phyloP scores from a whole-genome alignment of 1,140 invertebrate genomes.

The Scylla paramamosain region DNA sequence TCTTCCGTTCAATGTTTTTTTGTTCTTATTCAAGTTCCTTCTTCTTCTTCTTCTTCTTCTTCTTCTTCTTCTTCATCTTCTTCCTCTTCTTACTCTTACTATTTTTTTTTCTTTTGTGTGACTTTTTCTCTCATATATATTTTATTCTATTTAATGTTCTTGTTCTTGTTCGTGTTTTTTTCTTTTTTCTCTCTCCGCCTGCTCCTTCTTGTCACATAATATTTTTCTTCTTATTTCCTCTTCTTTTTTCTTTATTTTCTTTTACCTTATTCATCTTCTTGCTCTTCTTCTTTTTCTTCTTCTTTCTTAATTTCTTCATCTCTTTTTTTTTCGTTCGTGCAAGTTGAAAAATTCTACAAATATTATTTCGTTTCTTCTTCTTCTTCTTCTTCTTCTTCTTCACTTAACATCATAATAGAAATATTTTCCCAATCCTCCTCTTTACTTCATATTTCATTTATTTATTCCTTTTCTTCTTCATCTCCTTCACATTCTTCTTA shows the following conservation, averaged over 20 bases:
- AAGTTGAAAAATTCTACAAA: not conserved
- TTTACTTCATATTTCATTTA: not conserved
- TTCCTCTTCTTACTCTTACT: too few relatives aligned
- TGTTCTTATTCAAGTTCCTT: too few relatives aligned
- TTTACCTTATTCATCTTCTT: not conserved
- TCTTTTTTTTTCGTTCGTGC: too few relatives aligned
- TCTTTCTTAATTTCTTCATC: not conserved
- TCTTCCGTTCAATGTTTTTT: too few relatives aligned
- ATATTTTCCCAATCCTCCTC: not conserved
- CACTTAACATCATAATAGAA: not conserved
- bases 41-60: too few relatives aligned
- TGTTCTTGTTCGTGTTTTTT: too few relatives aligned
- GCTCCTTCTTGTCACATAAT: not conserved
- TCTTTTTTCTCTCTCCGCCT: not conserved
- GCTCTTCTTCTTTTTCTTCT: not conserved
- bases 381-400: not conserved
- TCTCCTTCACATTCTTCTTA: not conserved
- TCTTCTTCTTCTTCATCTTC: too few relatives aligned
- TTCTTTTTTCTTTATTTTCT: not conserved
- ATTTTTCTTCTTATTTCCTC: not conserved
- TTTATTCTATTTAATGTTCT: too few relatives aligned
- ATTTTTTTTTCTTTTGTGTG: too few relatives aligned
- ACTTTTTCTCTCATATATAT: too few relatives aligned
- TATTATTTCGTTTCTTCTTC: not conserved
- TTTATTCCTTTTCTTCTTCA: not conserved